Base-by-base conservation (phyloP, 2,888 invertebrate genomes). In the Campaea margaritaria region DNA sequence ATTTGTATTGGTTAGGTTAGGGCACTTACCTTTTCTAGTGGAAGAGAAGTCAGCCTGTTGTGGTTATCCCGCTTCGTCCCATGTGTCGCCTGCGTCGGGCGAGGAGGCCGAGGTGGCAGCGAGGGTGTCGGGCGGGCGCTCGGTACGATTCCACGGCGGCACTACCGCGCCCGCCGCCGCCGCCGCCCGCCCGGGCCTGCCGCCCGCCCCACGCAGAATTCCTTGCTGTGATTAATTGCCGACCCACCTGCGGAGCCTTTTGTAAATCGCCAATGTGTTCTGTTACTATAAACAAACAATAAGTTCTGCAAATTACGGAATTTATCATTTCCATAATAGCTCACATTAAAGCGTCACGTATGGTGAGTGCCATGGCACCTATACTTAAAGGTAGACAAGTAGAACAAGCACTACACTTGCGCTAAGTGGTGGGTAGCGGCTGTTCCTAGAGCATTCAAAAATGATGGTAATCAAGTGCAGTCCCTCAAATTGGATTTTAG, bases 171-270 rank as follows among this genome's bases (percentile, higher is more conserved):
- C 82, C 74, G 77, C 69, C 75, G 76, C 76, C 64, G 63, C 66
- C 70, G 72, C 72, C 71, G 73, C 68, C 74, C 79, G 81, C 80
- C 76, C 74, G 78, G 64, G 75, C 73, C 64, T 58, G 56, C 70
- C 74, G 73, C 75, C 69, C 75, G 72, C 70, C 72, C 69, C 68
- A 67, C 74, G 74, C 73, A 78, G 74, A 82, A 85, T 87, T 86
- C 84, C 82, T 82, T 75, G 84, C 86, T 70, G 86, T 89, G 89
- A 91, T 90, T 91, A 89, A 91, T 91, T 80, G 84, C 75, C 83
- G 74, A 86, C 82, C 91, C 90, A 91, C 91, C 91, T 91, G 91
- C 89, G 86, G 89, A 91, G 86, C 89, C 89, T 90, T 87, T 82
- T 87, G 83, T 86, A 75, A 78, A 82, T 76, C 75, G 69, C 75